Evolutionary conservation across 2,113 vertebrate species (phyloP).

Genomic region (Sinocyclocheilus anophthalmus): DNA sequence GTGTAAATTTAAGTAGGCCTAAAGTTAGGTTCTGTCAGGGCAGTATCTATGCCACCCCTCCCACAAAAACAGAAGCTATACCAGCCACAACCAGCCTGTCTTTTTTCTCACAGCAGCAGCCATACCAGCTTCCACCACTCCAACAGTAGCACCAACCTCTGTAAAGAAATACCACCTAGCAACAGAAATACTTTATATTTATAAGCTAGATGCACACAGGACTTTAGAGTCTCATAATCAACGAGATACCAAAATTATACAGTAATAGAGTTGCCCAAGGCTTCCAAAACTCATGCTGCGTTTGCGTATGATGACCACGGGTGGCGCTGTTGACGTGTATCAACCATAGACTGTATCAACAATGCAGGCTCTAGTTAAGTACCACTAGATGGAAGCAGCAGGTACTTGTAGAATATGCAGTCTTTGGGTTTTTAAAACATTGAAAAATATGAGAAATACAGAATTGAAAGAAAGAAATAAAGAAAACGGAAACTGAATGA

Average conservation of each 20-base stretch:
- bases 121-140: background rate
- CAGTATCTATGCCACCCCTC: background rate
- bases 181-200: background rate
- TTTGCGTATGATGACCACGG: background rate
- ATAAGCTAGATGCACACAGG: background rate
- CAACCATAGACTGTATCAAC: too few relatives aligned
- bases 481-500: background rate
- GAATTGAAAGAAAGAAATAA: background rate
- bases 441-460: background rate
- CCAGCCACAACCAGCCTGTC: background rate
- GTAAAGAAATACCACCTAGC: background rate
- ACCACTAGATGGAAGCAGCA: slow-evolving; percentile 35
- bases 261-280: background rate
- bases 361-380: background rate
- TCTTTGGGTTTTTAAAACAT: background rate
- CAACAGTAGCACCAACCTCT: background rate
- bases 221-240: background rate
- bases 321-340: background rate
- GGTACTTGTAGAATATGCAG: background rate
- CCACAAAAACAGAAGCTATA: background rate
- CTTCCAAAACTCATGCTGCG: background rate
- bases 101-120: background rate
- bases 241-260: background rate
- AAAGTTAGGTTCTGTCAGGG: background rate
- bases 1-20: background rate